Evolutionary conservation across 2,888 invertebrate species (phyloP).

Genomic region (Polydrusus tereticollis): DNA sequence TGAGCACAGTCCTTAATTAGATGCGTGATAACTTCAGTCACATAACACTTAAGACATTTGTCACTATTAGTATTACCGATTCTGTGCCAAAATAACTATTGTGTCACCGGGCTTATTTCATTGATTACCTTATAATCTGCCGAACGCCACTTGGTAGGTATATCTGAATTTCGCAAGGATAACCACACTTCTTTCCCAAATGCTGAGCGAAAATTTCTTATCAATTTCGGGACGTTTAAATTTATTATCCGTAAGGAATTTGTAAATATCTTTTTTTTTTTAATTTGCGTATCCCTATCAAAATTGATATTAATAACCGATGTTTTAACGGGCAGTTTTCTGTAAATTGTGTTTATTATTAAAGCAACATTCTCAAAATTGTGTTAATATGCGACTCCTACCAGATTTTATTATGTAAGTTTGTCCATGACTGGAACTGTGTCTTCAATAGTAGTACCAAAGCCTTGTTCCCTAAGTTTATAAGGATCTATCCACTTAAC

Average conservation of each 20-base stretch:
- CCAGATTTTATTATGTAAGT: not conserved
- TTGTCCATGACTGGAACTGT: not conserved
- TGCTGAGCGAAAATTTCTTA: not conserved
- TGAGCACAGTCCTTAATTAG: not conserved
- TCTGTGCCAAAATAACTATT: too few relatives aligned
- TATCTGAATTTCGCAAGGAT: too few relatives aligned
- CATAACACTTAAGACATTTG: not conserved
- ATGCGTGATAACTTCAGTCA: not conserved
- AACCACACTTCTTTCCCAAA: not conserved
- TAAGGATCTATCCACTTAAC: not conserved
- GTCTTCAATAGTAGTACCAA: not conserved
- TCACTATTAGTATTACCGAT: too few relatives aligned
- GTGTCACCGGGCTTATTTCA: not conserved
- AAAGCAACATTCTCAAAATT: too few relatives aligned
- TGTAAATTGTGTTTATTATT: too few relatives aligned
- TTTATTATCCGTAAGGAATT: too few relatives aligned
- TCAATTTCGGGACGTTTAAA: too few relatives aligned
- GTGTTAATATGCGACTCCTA: not conserved
- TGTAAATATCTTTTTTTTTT: too few relatives aligned
- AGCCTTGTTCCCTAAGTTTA: not conserved
- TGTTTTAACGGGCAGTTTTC: too few relatives aligned
- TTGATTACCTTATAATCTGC: not conserved
- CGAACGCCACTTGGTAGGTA: not conserved
- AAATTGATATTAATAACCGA: too few relatives aligned
- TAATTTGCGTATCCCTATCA: too few relatives aligned